A percentile compares a stretch with the other conserved stretches of the same genome.
phyloP scores from a whole-genome alignment of 2,888 invertebrate species.

The Beris chalybata region DNA sequence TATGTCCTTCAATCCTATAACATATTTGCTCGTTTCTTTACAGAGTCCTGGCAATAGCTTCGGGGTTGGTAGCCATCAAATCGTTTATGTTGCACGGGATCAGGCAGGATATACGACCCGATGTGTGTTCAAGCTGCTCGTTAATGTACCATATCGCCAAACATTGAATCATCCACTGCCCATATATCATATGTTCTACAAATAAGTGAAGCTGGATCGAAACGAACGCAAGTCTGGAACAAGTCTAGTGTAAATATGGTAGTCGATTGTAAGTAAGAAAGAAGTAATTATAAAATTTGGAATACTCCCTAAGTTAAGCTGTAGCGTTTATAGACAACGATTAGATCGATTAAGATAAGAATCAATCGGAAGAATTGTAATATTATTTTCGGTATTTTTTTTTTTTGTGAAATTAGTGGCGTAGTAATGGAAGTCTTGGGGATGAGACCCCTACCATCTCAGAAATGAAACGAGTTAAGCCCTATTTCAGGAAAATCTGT shows the following conservation, averaged over 20 bases:
- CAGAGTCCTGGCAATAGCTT: constrained; percentile 57
- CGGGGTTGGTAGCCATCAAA: constrained; percentile 56
- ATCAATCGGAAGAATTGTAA: not conserved
- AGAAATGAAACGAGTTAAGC: no score
- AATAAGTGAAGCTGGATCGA: constrained; percentile 8
- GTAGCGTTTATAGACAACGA: constrained; percentile 24
- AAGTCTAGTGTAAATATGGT: constrained; percentile 22
- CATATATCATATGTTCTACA: constrained; percentile 39
- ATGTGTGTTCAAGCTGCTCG: constrained; percentile 54
- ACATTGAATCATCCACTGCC: constrained; percentile 38
- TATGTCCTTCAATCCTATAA: not conserved
- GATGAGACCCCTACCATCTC: no score
- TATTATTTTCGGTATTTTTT: no score
- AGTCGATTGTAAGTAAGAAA: constrained; percentile 24
- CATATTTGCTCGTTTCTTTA: constrained; percentile 1
- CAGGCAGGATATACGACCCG: constrained; percentile 57
- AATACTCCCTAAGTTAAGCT: constrained; percentile 19
- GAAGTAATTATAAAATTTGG: constrained; percentile 18
- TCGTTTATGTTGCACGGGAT: constrained; percentile 58
- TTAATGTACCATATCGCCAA: constrained; percentile 38
- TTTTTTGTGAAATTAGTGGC: no score
- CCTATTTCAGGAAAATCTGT: no score
- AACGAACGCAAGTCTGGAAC: not conserved
- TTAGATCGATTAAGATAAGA: constrained; percentile 2
- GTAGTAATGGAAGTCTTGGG: no score